These are phyloP conservation scores for Acipenser transmontanus DNA, from an alignment of 2,797 vertebrate genomes.

Conservation along the genomic window DNA sequence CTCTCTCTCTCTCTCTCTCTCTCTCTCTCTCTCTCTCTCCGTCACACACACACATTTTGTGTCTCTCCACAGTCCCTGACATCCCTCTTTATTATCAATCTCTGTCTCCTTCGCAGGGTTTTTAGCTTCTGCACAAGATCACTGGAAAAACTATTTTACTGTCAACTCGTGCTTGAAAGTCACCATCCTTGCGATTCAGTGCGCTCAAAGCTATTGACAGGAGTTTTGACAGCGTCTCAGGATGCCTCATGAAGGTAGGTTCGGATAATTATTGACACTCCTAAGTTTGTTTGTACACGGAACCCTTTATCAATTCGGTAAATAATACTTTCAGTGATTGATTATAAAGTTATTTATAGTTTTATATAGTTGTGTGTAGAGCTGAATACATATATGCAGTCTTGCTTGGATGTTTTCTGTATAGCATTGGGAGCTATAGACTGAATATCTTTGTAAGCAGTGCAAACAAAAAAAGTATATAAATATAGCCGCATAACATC, in stretches of 20 bases:
- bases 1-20: conserved; percentile 39
- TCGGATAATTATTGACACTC: conserved; percentile 17
- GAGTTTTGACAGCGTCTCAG: conserved; percentile 74
- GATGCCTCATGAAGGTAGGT: conserved; percentile 97
- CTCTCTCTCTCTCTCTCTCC: conserved; percentile 39
- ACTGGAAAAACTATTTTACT: conserved; percentile 77
- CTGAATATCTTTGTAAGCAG: no score
- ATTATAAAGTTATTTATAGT: no score
- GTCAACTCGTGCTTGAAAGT: conserved; percentile 65
- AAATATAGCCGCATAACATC: no score
- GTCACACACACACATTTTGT: conserved; percentile 64
- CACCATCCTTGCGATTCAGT: conserved; percentile 57
- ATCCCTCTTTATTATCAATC: conserved; percentile 97
- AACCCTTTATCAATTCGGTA: no score
- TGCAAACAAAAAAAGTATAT: no score
- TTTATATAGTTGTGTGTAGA: no score
- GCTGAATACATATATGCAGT: no score
- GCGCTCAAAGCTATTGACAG: conserved; percentile 69
- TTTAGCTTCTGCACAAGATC: conserved; percentile 66
- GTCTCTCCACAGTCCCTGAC: conserved; percentile 82
- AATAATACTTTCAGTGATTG: no score
- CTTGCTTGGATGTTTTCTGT: no score
- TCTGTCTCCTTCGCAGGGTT: conserved; percentile 95
- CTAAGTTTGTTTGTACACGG: conserved; percentile 26
- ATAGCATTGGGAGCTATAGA: no score